phyloP scores from a whole-genome alignment of 2,113 vertebrate species.

The Nibea albiflora region DNA sequence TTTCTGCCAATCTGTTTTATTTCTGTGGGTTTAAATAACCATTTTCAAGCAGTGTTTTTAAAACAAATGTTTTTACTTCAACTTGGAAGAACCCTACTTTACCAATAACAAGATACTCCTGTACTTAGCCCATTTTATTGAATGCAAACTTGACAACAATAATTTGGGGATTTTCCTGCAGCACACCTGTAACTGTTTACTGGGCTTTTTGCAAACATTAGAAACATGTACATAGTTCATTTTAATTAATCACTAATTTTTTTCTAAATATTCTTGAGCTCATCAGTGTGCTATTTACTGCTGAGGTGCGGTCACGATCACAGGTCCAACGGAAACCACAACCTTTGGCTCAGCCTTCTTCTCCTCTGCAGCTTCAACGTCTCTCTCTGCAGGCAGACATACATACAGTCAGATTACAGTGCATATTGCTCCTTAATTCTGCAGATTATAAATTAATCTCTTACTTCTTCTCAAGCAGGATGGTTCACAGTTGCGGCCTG shows the following conservation, averaged over 20 bases:
- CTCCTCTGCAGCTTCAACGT: not conserved
- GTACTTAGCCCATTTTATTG: not conserved
- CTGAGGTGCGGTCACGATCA: slow-evolving; percentile 19
- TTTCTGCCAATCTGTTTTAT: not conserved
- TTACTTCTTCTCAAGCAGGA: slow-evolving; percentile 58
- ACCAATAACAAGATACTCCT: not conserved
- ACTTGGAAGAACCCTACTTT: not conserved
- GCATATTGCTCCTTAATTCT: not conserved
- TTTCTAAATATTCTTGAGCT: not conserved
- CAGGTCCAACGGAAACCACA: slow-evolving; percentile 62
- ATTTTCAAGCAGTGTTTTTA: not conserved
- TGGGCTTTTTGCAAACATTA: not conserved
- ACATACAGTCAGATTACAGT: slow-evolving; percentile 28
- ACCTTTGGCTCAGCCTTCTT: slow-evolving; percentile 5
- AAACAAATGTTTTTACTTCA: not conserved
- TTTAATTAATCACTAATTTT: slow-evolving; percentile 17
- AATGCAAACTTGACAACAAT: not conserved
- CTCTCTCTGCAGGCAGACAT: slow-evolving; percentile 62
- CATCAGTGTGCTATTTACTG: not conserved
- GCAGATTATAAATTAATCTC: not conserved
- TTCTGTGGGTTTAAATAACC: not conserved
- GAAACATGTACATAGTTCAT: not conserved
- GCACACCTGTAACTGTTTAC: not conserved
- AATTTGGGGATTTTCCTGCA: not conserved
- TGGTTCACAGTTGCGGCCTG: slow-evolving; percentile 54